Percentiles rank a stretch among this genome's conserved stretches.
Evolutionary conservation across 2,888 invertebrate genomes (phyloP).

Genomic region (Lasioglossum zephyrum): DNA sequence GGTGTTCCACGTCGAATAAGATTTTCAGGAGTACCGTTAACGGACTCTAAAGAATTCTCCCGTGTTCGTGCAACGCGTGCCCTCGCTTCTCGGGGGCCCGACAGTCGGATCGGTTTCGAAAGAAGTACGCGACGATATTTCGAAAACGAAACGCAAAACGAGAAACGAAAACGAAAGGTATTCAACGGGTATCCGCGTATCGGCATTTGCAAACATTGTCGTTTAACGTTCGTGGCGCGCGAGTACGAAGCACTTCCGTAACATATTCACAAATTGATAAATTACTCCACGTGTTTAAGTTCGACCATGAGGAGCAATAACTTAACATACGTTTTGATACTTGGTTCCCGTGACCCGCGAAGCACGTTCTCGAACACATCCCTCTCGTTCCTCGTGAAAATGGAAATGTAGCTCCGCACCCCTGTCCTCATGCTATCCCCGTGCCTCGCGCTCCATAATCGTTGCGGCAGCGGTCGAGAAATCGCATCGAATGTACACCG

Average conservation of each 20-base stretch:
- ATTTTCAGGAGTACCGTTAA: background rate
- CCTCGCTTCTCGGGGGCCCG: background rate
- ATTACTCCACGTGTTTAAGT: slow-evolving; percentile 77
- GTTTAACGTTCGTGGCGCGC: slow-evolving; percentile 65
- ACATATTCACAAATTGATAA: slow-evolving; percentile 76
- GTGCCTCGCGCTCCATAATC: slow-evolving; percentile 6
- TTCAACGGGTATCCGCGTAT: slow-evolving; percentile 44
- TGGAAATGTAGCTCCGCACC: background rate
- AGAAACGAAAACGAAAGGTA: slow-evolving; percentile 9
- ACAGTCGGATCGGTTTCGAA: background rate
- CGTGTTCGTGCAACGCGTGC: background rate
- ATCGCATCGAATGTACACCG: background rate
- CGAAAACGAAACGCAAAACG: background rate
- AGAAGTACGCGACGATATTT: background rate
- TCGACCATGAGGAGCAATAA: slow-evolving; percentile 75
- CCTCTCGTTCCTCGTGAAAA: slow-evolving; percentile 41
- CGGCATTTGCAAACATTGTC: slow-evolving; percentile 62
- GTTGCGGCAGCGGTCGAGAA: background rate
- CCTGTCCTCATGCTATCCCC: slow-evolving; percentile 25
- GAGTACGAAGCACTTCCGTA: slow-evolving; percentile 74
- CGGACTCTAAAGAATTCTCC: background rate
- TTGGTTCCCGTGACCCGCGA: slow-evolving; percentile 59
- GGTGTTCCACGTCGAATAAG: background rate
- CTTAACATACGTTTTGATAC: slow-evolving; percentile 75
- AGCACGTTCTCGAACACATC: slow-evolving; percentile 37